A percentile compares a stretch with the other conserved stretches of the same genome.
Conservation (phyloP, 2,888 invertebrate genomes). For the Hyppa rectilinea region DNA sequence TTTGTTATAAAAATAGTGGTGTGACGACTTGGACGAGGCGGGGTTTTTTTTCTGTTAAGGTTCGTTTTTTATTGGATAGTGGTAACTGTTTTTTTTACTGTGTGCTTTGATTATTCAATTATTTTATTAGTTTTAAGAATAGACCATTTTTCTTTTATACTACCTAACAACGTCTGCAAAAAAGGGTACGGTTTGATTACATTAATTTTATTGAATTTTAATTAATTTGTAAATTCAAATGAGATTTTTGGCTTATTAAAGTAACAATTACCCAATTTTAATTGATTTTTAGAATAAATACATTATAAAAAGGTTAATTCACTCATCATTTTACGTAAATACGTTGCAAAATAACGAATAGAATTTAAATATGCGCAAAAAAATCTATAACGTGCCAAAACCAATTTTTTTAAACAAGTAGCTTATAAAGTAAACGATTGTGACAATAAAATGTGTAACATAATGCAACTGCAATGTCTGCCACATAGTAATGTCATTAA, state of each 20-base stretch:
- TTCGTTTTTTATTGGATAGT: constrained; percentile 64
- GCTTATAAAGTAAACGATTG: constrained; percentile 35
- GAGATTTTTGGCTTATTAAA: neutral
- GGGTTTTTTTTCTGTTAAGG: constrained; percentile 77
- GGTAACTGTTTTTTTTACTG: constrained; percentile 50
- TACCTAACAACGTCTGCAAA: constrained; percentile 23
- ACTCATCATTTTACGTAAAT: constrained; percentile 5
- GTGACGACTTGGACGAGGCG: constrained; percentile 76
- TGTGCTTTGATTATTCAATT: constrained; percentile 51
- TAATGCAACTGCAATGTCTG: constrained; percentile 43
- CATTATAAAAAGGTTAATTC: constrained; percentile 29
- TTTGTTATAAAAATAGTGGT: constrained; percentile 71
- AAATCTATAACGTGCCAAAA: constrained; percentile 4
- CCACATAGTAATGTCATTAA: constrained; percentile 39
- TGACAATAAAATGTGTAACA: constrained; percentile 39
- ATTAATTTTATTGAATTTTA: constrained; percentile 7
- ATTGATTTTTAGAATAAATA: constrained; percentile 23
- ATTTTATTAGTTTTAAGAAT: constrained; percentile 39
- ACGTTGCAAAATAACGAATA: neutral
- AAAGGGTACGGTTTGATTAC: constrained; percentile 5
- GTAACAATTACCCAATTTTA: neutral
- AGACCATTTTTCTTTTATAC: constrained; percentile 3
- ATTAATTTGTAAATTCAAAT: constrained; percentile 19
- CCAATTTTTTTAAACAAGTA: too few species aligned
- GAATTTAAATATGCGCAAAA: neutral